These are phyloP conservation scores for Plecturocebus donacophilus DNA, from an alignment of 2,113 vertebrate species.

Conservation along the genomic window DNA sequence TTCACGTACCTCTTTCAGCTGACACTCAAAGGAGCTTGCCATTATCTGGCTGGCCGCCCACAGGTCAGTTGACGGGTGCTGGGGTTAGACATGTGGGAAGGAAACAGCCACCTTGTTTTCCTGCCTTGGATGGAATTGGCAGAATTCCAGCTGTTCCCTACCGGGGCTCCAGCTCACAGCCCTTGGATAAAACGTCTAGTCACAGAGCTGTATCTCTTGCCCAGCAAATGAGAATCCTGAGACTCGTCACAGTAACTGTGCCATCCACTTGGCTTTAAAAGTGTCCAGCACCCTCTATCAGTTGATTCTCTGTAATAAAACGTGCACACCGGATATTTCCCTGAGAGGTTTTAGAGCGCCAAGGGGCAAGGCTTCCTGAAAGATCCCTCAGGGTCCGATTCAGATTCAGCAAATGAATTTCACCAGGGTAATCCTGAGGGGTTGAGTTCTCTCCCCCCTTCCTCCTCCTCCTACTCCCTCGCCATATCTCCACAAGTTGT, in stretches of 20 bases:
- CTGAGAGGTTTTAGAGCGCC: background rate
- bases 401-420: background rate
- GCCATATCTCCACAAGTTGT: constrained; percentile 11
- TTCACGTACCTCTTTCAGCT: rapidly evolving
- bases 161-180: background rate
- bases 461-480: background rate
- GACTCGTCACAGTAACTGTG: background rate
- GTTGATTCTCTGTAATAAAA: background rate
- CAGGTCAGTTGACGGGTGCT: background rate
- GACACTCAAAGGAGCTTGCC: background rate
- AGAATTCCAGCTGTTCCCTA: background rate
- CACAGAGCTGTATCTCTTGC: background rate
- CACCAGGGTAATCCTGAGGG: too few relatives aligned
- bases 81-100: background rate
- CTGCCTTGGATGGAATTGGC: background rate
- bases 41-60: rapidly evolving
- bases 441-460: background rate
- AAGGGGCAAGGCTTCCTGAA: background rate
- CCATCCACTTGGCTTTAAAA: background rate
- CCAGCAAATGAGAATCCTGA: background rate
- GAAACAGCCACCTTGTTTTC: background rate
- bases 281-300: background rate
- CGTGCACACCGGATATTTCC: background rate
- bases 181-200: background rate
- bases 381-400: background rate